Percentiles rank a stretch among this genome's conserved stretches.
phyloP scores from a whole-genome alignment of 2,797 vertebrate species.

The Erpetoichthys calabaricus region DNA sequence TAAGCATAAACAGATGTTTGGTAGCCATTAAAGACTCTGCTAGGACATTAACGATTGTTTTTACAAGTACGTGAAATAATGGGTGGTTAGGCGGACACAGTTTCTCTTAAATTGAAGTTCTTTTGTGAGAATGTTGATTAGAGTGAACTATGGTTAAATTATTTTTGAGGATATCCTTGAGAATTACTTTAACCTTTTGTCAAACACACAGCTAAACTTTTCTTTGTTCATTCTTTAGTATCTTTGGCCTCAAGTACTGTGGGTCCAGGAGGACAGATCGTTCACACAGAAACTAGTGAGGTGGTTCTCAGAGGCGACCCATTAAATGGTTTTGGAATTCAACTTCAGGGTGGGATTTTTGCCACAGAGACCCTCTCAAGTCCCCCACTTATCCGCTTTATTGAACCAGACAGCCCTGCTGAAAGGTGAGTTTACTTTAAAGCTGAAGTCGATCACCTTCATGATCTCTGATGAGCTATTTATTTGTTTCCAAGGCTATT shows the following conservation, averaged over 20 bases:
- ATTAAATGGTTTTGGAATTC: slow-evolving; percentile 86
- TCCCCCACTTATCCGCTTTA: slow-evolving; percentile 82
- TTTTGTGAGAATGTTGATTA: too few relatives aligned
- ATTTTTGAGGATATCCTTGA: too few relatives aligned
- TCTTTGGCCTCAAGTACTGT: slow-evolving; percentile 84
- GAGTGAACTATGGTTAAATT: too few relatives aligned
- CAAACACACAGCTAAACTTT: too few relatives aligned
- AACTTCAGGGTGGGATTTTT: slow-evolving; percentile 91
- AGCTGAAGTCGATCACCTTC: neutral
- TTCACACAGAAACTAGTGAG: slow-evolving; percentile 82
- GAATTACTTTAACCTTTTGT: too few relatives aligned
- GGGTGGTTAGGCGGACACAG: too few relatives aligned
- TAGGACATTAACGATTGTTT: too few relatives aligned
- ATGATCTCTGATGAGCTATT: neutral
- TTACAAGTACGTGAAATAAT: too few relatives aligned
- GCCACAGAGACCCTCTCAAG: slow-evolving; percentile 85
- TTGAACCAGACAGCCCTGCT: slow-evolving; percentile 89
- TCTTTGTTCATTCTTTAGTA: slow-evolving; percentile 36
- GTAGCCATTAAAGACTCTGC: too few relatives aligned
- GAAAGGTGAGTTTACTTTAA: slow-evolving; percentile 68
- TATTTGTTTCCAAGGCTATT: neutral
- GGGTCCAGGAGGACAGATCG: slow-evolving; percentile 85
- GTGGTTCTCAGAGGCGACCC: slow-evolving; percentile 75
- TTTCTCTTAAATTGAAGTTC: too few relatives aligned
- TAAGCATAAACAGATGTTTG: too few relatives aligned